These are phyloP conservation scores for Synodontis membranacea DNA, from an alignment of 2,113 vertebrate species.

Conservation along the genomic window DNA sequence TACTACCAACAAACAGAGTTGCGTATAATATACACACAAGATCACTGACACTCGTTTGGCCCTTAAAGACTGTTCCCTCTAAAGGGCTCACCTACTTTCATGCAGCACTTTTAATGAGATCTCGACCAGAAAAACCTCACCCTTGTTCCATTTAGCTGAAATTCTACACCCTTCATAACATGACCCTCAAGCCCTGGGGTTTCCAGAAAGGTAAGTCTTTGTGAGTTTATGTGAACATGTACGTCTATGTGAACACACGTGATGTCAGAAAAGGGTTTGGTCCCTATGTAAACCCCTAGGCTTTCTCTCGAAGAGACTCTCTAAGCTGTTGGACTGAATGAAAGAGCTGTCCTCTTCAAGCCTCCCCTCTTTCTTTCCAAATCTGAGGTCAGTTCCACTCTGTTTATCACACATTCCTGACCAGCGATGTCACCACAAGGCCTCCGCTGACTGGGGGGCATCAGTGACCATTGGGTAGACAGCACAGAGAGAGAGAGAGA, in stretches of 20 bases:
- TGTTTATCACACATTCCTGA: constrained; percentile 73
- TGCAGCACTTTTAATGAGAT: not conserved
- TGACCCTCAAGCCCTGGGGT: constrained; percentile 10
- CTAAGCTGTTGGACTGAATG: constrained; percentile 48
- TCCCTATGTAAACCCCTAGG: not conserved
- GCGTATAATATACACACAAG: not conserved
- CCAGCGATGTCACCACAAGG: constrained; percentile 67
- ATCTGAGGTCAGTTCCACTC: constrained; percentile 50
- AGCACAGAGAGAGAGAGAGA: not conserved
- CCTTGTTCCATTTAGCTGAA: constrained; percentile 26
- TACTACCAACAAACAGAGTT: constrained; percentile 29
- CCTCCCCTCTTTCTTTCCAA: constrained; percentile 18
- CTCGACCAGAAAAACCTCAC: constrained; percentile 20
- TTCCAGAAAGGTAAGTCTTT: constrained; percentile 31
- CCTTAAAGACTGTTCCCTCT: not conserved
- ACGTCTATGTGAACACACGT: not conserved
- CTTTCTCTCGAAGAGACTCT: constrained; percentile 13
- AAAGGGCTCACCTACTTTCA: constrained; percentile 10
- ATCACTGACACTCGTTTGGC: not conserved
- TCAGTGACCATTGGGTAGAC: not conserved
- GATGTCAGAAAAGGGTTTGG: not conserved
- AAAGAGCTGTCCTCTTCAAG: constrained; percentile 41
- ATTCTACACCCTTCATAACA: constrained; percentile 28
- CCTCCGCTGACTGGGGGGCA: constrained; percentile 56
- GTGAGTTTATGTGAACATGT: not conserved